Conservation (phyloP, 2,888 invertebrate genomes). For the Hirtodrosophila alboralis region DNA sequence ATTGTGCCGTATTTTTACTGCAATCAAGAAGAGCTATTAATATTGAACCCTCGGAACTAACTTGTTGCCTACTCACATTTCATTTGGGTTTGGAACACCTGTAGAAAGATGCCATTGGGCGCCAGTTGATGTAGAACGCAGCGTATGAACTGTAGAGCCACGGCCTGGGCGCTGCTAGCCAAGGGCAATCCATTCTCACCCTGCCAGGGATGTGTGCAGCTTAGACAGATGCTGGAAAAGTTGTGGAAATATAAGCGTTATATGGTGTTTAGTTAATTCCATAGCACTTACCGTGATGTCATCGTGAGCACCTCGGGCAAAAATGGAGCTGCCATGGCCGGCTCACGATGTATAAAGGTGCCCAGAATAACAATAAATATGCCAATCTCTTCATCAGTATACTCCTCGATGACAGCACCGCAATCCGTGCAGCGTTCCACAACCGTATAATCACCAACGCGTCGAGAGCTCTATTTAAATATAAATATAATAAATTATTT, state of each 20-base stretch:
- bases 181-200: slow-evolving; percentile 93
- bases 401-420: slow-evolving; percentile 94
- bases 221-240: slow-evolving; percentile 82
- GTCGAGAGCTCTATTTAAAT: slow-evolving; percentile 85
- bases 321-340: slow-evolving; percentile 96
- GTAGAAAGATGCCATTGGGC: slow-evolving; percentile 97
- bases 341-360: slow-evolving; percentile 98
- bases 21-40: slow-evolving; percentile 1
- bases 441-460: slow-evolving; percentile 89
- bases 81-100: slow-evolving; percentile 95
- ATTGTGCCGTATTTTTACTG: slow-evolving; percentile 87
- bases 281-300: slow-evolving; percentile 89
- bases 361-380: slow-evolving; percentile 96
- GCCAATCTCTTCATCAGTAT: slow-evolving; percentile 98
- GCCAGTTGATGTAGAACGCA: slow-evolving; percentile 98
- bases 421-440: slow-evolving; percentile 92
- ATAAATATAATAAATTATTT: neutral
- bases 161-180: slow-evolving; percentile 97
- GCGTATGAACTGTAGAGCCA: slow-evolving; percentile 98
- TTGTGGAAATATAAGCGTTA: neutral
- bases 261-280: no score
- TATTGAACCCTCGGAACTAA: neutral
- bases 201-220: slow-evolving; percentile 95
- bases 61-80: slow-evolving; percentile 86
- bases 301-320: slow-evolving; percentile 95